Evolutionary conservation across 2,113 vertebrate species (phyloP).

Genomic region (Colius striatus): DNA sequence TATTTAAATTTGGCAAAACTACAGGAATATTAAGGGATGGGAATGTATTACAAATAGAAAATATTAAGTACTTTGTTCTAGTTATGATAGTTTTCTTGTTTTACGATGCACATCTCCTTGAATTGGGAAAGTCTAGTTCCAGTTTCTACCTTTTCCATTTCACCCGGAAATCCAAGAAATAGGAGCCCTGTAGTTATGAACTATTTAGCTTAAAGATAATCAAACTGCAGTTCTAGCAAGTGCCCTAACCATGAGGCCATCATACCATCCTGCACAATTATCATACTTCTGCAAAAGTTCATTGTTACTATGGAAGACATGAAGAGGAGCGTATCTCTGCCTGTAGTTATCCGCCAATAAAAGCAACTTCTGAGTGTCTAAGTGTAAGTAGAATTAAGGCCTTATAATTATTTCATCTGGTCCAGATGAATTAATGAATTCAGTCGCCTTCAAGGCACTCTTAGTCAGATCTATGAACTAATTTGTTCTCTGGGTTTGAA

Average conservation of each 20-base stretch:
- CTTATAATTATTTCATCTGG: neutral
- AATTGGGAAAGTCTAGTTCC: neutral
- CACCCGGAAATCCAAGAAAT: neutral
- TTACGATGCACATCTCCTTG: neutral
- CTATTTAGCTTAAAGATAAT: neutral
- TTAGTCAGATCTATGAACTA: neutral
- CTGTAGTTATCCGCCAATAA: neutral
- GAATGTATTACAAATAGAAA: neutral
- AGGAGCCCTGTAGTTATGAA: neutral
- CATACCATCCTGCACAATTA: neutral
- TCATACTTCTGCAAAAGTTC: neutral
- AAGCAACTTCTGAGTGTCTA: neutral
- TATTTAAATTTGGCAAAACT: neutral
- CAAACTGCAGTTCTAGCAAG: neutral
- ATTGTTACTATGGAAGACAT: rapidly evolving
- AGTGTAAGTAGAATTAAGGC: neutral
- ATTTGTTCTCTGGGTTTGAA: neutral
- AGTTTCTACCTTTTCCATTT: neutral
- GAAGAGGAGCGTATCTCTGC: neutral
- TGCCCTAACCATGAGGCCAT: neutral
- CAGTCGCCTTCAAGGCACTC: neutral
- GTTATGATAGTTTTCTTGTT: neutral
- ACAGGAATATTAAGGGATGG: neutral
- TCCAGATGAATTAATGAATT: neutral
- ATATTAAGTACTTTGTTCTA: neutral